phyloP scores from a whole-genome alignment of 2,797 vertebrate species.

The Xyrichtys novacula region DNA sequence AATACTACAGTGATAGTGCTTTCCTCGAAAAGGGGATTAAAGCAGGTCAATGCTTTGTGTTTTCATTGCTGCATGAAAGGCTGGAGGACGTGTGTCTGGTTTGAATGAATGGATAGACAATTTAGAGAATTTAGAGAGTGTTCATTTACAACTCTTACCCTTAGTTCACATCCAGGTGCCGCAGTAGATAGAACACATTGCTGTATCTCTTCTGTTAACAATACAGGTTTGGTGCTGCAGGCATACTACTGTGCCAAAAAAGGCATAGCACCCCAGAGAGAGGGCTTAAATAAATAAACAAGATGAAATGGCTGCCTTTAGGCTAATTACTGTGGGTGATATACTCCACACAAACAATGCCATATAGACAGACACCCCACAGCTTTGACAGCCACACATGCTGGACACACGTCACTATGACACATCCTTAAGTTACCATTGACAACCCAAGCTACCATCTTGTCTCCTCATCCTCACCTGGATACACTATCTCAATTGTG shows the following conservation, averaged over 20 bases:
- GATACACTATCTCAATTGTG: not conserved
- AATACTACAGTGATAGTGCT: conserved; percentile 31
- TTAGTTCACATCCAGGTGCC: not conserved
- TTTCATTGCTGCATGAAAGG: conserved; percentile 31
- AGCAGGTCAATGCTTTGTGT: conserved; percentile 10
- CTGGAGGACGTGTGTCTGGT: conserved; percentile 15
- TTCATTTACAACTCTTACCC: not conserved
- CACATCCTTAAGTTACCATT: conserved; percentile 73
- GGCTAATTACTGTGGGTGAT: conserved; percentile 37
- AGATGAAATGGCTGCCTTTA: conserved; percentile 23
- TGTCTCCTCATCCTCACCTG: conserved; percentile 61
- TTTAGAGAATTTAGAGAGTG: conserved; percentile 14
- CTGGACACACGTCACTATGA: conserved; percentile 56
- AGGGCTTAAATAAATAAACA: conserved; percentile 43
- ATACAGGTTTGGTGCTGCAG: conserved; percentile 4
- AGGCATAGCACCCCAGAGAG: conserved; percentile 3
- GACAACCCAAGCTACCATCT: conserved; percentile 78
- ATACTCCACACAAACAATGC: conserved; percentile 17
- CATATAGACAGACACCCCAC: conserved; percentile 35
- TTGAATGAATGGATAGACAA: conserved; percentile 23
- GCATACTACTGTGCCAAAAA: conserved; percentile 7
- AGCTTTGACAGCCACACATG: conserved; percentile 59
- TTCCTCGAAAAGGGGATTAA: conserved; percentile 10
- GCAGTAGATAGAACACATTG: not conserved
- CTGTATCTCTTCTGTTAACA: not conserved